phyloP scores from a whole-genome alignment of 2,797 vertebrate species.

The Sebastes nivosus region DNA sequence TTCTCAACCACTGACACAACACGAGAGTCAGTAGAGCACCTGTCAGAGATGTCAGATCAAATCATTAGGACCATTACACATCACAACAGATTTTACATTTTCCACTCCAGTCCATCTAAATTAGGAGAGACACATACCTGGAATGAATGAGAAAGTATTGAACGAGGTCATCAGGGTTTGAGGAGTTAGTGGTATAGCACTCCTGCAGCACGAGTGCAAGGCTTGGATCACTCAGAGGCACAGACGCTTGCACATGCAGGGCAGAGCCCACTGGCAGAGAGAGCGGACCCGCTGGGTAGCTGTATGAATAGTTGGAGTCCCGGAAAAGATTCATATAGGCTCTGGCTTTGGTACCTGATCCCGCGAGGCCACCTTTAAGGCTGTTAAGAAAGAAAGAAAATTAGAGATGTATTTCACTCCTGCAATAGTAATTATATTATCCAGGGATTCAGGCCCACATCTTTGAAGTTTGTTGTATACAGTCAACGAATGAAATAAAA shows the following conservation, averaged over 20 bases:
- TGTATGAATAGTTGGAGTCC: slow-evolving; percentile 50
- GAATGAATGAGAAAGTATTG: slow-evolving; percentile 5
- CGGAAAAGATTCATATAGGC: slow-evolving; percentile 70
- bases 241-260: no score
- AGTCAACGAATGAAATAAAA: background rate
- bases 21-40: slow-evolving; percentile 71
- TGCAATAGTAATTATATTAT: background rate
- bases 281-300: no score
- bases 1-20: slow-evolving; percentile 64
- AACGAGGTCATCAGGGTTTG: no score
- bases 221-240: no score
- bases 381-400: slow-evolving; percentile 2
- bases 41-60: slow-evolving; percentile 15
- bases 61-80: background rate
- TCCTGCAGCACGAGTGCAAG: no score
- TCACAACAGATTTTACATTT: background rate
- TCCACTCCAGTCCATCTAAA: background rate
- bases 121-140: slow-evolving; percentile 46
- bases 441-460: background rate
- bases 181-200: no score
- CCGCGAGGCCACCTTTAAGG: slow-evolving; percentile 19
- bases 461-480: background rate
- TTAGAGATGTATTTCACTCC: background rate
- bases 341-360: slow-evolving; percentile 46
- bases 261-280: no score